A percentile compares a stretch with the other conserved stretches of the same genome.
Evolutionary conservation across 2,888 invertebrate species (phyloP).

Genomic region (Dermolepida albohirtum): DNA sequence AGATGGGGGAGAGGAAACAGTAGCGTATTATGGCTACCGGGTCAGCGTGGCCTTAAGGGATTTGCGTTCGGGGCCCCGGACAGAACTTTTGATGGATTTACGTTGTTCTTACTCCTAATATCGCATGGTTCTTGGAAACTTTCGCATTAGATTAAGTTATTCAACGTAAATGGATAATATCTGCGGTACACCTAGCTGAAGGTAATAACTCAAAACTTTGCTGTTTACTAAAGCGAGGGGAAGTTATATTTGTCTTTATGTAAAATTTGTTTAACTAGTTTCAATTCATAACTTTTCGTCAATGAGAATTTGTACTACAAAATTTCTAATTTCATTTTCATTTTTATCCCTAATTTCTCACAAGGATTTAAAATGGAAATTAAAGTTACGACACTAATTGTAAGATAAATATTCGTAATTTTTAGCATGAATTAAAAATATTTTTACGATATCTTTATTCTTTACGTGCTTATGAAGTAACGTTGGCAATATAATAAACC

Average conservation of each 20-base stretch:
- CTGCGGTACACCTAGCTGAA: conserved; percentile 28
- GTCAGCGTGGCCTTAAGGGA: conserved; percentile 44
- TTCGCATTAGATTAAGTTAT: conserved; percentile 41
- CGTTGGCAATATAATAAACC: too few species aligned
- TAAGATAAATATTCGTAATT: too few species aligned
- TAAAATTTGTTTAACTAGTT: conserved; percentile 14
- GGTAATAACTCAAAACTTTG: conserved; percentile 30
- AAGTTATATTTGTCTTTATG: conserved; percentile 27
- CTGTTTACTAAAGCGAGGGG: conserved; percentile 25
- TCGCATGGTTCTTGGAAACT: conserved; percentile 39
- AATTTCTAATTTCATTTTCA: too few species aligned
- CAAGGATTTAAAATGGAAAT: too few species aligned
- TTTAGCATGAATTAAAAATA: too few species aligned
- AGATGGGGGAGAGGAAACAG: conserved; percentile 39
- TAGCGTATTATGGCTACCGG: conserved; percentile 45
- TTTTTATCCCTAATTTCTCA: too few species aligned
- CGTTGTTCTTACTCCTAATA: conserved; percentile 40
- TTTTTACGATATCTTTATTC: too few species aligned
- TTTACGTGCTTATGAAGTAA: too few species aligned
- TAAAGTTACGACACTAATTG: too few species aligned
- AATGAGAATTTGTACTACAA: too few species aligned
- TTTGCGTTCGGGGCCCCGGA: conserved; percentile 36
- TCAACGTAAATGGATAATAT: conserved; percentile 39
- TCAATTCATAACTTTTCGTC: neutral
- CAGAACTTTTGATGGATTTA: conserved; percentile 43